Conservation (phyloP, 2,113 vertebrate species). For the Tragulus kanchil region DNA sequence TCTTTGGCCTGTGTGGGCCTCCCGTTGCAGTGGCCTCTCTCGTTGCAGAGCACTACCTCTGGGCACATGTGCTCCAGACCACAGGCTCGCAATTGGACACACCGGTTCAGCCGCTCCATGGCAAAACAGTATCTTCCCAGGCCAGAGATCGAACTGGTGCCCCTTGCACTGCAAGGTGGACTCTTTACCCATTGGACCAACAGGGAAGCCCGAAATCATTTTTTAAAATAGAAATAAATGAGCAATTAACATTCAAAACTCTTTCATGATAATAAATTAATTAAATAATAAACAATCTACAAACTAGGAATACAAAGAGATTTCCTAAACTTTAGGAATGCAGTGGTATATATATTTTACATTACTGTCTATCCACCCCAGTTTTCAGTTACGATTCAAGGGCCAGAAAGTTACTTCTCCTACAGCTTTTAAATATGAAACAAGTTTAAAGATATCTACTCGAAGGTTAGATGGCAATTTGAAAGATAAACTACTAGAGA, state of each 20-base stretch:
- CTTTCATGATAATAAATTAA: neutral
- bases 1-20: no score
- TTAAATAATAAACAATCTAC: neutral
- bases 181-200: no score
- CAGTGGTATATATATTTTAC: neutral
- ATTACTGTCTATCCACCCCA: neutral
- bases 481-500: conserved; percentile 9
- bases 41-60: no score
- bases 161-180: no score
- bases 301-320: neutral
- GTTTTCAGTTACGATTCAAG: neutral
- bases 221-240: neutral
- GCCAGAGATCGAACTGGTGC: no score
- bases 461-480: neutral
- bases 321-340: neutral
- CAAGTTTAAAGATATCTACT: neutral
- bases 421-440: neutral
- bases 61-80: no score
- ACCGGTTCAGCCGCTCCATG: no score
- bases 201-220: no score
- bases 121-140: no score
- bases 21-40: no score
- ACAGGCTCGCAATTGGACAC: no score
- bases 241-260: neutral
- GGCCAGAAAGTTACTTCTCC: neutral